Base-by-base conservation (phyloP, 1,140 invertebrate species). In the Drosophila seguyi region DNA sequence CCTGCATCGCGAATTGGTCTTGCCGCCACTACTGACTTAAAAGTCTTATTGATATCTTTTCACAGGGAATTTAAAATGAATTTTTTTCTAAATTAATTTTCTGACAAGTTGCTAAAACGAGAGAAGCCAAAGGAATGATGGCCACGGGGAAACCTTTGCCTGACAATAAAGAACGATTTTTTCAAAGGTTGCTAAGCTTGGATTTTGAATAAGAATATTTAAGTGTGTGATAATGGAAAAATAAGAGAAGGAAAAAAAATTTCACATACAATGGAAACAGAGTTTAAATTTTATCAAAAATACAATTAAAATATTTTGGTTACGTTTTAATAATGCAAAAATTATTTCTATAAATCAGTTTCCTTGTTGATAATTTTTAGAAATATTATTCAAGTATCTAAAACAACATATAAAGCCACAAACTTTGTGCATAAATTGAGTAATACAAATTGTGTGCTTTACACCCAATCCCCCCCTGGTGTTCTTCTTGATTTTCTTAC, bases 1-100 rank as follows among this genome's bases (percentile, higher is more conserved):
- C 86, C 73, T 91, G 87, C 87, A 90, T 90, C 25, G 48, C 29
- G 25, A 68, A 38, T 69, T 22, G 61, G n/a, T 11, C 61, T 52
- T 14, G 13, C 20, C 13, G n/a, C 18, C 13, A 50, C 44, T 42
- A 22, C 27, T n/a, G 11, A 16, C 44, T 53, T 38, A 18, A 20
- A 18, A n/a, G n/a, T 31, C 22, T 14, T 47, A 6, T 34, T 44
- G n/a, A n/a, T 20, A 45, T 4, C 29, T 22, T 38, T 53, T 25
- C 18, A 20, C 47, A 55, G 53, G n/a, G 10, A 47, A 65, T 34
- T 65, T 66, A 44, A 20, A 48, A 44, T 11, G n/a, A 36, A 42
- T 60, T 59, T 65, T 60, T 73, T 50, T 60, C 16, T 36, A 45
- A 47, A 22, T 22, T 20, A 25, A 39, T 58, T 81, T 77, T 60